Conservation (phyloP, 2,797 vertebrate genomes). For the Tapirus indicus region DNA sequence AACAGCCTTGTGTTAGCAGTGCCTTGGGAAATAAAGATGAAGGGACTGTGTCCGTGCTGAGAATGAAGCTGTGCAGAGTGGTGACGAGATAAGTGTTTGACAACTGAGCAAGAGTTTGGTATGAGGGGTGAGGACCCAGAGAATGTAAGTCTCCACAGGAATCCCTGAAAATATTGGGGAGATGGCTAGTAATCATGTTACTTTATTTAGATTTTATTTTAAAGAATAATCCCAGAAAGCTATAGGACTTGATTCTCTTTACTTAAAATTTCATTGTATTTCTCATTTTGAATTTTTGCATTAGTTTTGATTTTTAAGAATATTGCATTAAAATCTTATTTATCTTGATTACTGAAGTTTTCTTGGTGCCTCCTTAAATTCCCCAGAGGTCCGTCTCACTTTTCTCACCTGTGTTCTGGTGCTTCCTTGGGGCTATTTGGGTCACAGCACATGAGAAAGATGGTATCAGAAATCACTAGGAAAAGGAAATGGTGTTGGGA, state of each 20-base stretch:
- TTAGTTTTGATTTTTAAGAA: conserved; percentile 12
- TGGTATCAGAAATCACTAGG: neutral
- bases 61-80: neutral
- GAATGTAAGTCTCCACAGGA: neutral
- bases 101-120: neutral
- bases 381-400: neutral
- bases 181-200: neutral
- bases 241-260: neutral
- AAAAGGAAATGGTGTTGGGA: neutral
- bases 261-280: conserved; percentile 1
- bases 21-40: neutral
- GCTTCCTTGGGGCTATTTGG: neutral
- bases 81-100: neutral
- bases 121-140: neutral
- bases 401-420: neutral
- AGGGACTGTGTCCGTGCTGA: neutral
- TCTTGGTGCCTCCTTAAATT: neutral
- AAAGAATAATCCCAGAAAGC: neutral
- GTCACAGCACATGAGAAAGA: neutral
- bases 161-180: neutral
- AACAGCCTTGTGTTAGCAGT: neutral
- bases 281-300: neutral
- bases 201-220: conserved; percentile 35
- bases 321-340: neutral
- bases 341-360: neutral